Conservation (phyloP, 2,888 invertebrate genomes). For the Euzetes globulus region DNA sequence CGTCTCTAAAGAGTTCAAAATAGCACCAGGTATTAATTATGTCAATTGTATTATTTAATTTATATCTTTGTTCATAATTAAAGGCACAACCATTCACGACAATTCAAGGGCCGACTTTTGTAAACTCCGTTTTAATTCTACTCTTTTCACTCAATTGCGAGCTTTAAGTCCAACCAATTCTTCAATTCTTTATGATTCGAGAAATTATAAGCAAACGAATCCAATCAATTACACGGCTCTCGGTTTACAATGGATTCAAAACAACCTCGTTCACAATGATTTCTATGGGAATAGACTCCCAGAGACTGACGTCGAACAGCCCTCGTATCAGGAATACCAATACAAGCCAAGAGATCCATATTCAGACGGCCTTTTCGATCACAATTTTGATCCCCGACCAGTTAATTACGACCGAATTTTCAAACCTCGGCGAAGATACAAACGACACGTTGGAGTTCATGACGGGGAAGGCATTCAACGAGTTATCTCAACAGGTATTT, state of each 20-base stretch:
- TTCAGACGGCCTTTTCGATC: not conserved
- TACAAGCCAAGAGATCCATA: not conserved
- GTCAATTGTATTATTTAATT: not conserved
- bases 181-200: conserved; percentile 66
- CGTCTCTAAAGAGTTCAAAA: conserved; percentile 19
- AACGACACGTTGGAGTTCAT: conserved; percentile 49
- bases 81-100: conserved; percentile 50
- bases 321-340: not conserved
- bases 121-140: conserved; percentile 60
- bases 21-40: conserved; percentile 24
- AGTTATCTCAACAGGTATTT: conserved; percentile 48
- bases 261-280: conserved; percentile 43
- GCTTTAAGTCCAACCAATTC: conserved; percentile 60
- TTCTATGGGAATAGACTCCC: conserved; percentile 6
- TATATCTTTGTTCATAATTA: conserved; percentile 30
- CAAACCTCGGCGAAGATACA: conserved; percentile 18
- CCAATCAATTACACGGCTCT: conserved; percentile 52
- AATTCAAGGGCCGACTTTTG: conserved; percentile 57
- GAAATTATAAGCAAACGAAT: conserved; percentile 47
- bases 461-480: conserved; percentile 49
- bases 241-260: conserved; percentile 49
- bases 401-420: not conserved
- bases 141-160: conserved; percentile 59
- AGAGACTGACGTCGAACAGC: conserved; percentile 1
- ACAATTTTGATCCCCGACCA: conserved; percentile 6